Evolutionary conservation across 1,140 invertebrate genomes (phyloP), one percentile per base, ranked within the genome.

Genomic region (fruit fly (Drosophila melanogaster)): DNA sequence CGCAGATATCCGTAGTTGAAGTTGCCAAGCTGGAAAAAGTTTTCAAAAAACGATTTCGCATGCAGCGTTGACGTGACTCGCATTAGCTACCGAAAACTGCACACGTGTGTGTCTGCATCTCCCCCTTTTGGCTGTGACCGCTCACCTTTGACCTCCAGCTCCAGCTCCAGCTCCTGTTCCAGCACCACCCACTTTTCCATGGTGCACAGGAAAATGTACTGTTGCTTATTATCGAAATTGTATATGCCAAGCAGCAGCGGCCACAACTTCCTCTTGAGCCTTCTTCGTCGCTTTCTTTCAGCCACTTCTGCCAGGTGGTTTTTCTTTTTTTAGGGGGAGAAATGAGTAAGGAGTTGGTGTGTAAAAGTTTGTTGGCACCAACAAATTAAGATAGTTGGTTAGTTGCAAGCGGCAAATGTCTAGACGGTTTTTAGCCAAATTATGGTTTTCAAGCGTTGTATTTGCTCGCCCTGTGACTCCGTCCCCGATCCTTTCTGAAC

Each of bases 171-270:
- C 37, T 38, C 37, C 35, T 14, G 12, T 2, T 19, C 19, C 19
- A 37, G 12, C 26, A 15, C n/a, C 4, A 30, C 41, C 37, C 0
- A n/a, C 17, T 4, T 15, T 15, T 6, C 3, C 58, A 26, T 40
- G 19, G 14, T 24, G 46, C 46, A 64, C 24, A 41, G 71, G 46
- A 76, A 66, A 65, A 57, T 66, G 61, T 66, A 76, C 69, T 86
- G 83, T 86, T 86, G 83, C 83, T 86, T 86, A 86, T 86, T 86
- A 86, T 87, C 83, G 83, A 86, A 86, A 86, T 86, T 87, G 83
- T 86, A 86, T 86, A 86, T 83, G 79, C 83, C 83, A 79, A 66
- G 80, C 80, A 87, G 69, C 60, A 51, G 67, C 73, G 65, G 73
- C 78, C 61, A 56, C 70, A 81, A 86, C 81, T 87, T 86, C 74